These are phyloP conservation scores for Nephrocerus scutellatus DNA, from an alignment of 2,888 invertebrate genomes.

Conservation along the genomic window DNA sequence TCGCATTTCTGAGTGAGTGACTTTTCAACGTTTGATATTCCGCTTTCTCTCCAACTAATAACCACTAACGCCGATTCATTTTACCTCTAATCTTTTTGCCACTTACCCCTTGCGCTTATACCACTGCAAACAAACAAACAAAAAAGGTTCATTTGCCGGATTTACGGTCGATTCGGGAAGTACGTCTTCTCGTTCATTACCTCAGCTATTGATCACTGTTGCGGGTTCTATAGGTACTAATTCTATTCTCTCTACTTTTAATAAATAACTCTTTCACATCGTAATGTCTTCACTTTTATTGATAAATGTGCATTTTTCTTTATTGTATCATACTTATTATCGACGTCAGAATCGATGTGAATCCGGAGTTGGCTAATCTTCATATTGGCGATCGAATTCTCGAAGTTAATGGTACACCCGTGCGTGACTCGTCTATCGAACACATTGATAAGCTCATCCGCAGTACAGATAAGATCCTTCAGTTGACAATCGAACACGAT, in stretches of 20 bases:
- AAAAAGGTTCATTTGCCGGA: slow-evolving; percentile 51
- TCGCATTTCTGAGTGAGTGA: slow-evolving; percentile 61
- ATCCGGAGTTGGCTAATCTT: slow-evolving; percentile 72
- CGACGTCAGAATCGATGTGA: slow-evolving; percentile 67
- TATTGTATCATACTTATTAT: no score
- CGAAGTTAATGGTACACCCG: slow-evolving; percentile 87
- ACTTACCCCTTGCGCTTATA: slow-evolving; percentile 13
- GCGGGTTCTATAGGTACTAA: slow-evolving; percentile 65
- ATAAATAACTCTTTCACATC: slow-evolving; percentile 7
- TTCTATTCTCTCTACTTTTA: no score
- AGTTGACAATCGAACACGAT: slow-evolving; percentile 85
- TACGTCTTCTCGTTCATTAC: slow-evolving; percentile 64
- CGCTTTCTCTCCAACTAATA: slow-evolving; percentile 2
- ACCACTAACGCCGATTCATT: slow-evolving; percentile 8
- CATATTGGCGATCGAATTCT: slow-evolving; percentile 89
- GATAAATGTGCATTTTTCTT: not conserved
- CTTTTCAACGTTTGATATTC: slow-evolving; percentile 2
- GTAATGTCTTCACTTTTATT: slow-evolving; percentile 3
- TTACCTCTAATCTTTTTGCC: slow-evolving; percentile 18
- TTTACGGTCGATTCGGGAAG: slow-evolving; percentile 61
- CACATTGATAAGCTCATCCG: slow-evolving; percentile 69
- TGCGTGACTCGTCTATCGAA: slow-evolving; percentile 70
- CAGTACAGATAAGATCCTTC: slow-evolving; percentile 65
- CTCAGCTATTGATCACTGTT: slow-evolving; percentile 64
- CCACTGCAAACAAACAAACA: no score